These are phyloP conservation scores for Pelmatolapia mariae DNA, from an alignment of 2,113 vertebrate genomes.

Conservation along the genomic window DNA sequence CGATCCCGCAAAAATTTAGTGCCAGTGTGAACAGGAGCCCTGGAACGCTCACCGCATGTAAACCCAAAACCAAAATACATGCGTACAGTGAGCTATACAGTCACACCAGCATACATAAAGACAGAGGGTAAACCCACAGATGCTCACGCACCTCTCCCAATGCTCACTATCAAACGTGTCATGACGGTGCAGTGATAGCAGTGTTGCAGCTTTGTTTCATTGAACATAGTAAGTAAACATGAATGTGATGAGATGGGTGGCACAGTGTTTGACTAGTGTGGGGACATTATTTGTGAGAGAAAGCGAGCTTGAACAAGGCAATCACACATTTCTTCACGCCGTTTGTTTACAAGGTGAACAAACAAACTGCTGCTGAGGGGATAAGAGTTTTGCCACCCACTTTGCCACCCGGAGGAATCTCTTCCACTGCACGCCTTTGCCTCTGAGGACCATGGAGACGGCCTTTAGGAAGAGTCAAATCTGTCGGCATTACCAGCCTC, in stretches of 20 bases:
- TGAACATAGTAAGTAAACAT: not conserved
- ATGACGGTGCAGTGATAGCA: not conserved
- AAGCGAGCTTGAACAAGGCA: not conserved
- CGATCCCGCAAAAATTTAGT: not conserved
- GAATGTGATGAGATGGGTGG: not conserved
- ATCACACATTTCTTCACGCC: not conserved
- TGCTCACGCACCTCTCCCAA: not conserved
- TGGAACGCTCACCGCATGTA: not conserved
- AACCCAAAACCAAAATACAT: not conserved
- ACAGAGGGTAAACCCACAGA: not conserved
- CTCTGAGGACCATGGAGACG: not conserved
- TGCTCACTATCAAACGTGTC: not conserved
- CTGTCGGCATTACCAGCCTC: not conserved
- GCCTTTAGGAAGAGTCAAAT: not conserved
- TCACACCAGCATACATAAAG: not conserved
- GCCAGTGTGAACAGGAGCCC: not conserved
- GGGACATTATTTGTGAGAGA: not conserved
- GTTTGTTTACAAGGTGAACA: constrained; percentile 11
- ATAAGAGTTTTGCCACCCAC: not conserved
- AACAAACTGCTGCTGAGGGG: not conserved
- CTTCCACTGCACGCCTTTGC: not conserved
- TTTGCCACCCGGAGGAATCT: not conserved
- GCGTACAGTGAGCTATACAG: not conserved
- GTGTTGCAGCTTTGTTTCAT: not conserved
- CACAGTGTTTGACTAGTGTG: not conserved